These are phyloP conservation scores for Sylvietta virens DNA, from an alignment of 2,113 vertebrate genomes.

Conservation along the genomic window DNA sequence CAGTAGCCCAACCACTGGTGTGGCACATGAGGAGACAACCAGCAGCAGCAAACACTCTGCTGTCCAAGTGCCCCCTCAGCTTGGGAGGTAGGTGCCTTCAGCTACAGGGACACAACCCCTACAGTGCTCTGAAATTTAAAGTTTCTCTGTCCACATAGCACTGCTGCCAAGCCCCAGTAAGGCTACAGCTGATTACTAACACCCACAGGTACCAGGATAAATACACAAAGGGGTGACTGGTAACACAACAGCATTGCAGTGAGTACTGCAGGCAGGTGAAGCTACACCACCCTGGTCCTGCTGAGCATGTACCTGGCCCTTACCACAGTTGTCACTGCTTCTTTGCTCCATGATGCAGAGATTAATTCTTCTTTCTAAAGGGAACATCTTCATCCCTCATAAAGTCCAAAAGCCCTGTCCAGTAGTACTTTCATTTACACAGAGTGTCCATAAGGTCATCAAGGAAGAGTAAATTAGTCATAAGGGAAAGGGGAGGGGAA, in stretches of 20 bases:
- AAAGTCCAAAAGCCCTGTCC: neutral
- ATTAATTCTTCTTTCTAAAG: neutral
- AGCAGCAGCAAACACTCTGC: rapidly evolving
- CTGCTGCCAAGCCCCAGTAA: neutral
- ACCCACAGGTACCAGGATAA: neutral
- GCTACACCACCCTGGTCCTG: neutral
- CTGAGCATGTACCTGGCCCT: neutral
- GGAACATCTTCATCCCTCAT: neutral
- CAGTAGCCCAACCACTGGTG: rapidly evolving
- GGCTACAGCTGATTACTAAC: neutral
- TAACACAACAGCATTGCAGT: neutral
- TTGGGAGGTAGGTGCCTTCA: neutral
- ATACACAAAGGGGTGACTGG: neutral
- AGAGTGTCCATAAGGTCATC: neutral
- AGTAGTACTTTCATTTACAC: neutral
- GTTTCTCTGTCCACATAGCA: neutral
- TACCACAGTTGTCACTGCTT: neutral
- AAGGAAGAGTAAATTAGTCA: neutral
- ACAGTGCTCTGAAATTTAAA: neutral
- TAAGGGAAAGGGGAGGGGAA: neutral
- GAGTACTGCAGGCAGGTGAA: neutral
- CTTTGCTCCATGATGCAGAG: neutral
- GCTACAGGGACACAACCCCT: neutral
- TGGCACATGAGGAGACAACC: neutral
- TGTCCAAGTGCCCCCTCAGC: neutral